Base-by-base conservation (phyloP, 1,140 invertebrate genomes). In the Diprion similis region DNA sequence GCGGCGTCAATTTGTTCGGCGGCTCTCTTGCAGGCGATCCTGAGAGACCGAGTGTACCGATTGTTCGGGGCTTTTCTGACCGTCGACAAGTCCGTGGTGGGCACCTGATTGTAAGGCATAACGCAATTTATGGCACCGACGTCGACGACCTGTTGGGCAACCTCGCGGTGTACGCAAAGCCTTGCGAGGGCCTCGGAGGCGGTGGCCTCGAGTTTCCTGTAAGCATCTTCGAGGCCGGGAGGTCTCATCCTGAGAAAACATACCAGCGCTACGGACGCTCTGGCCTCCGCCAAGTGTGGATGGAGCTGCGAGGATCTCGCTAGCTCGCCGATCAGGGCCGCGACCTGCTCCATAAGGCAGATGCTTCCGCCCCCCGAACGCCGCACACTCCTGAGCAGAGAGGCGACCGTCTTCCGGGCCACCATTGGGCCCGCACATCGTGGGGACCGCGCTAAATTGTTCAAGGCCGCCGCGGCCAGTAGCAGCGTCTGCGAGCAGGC, bases 161-260 rank as follows among this genome's bases (percentile, higher is more conserved):
- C 93, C 75, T 92, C 91, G 11, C 89, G 89, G 48, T 96, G 91
- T 46, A 92, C 91, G 77, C 94, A 95, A 51, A 98, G 87, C 78
- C 93, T 92, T 0, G 95, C 95, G 11, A 98, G 88, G 18, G 96
- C 95, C 66, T 96, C 95, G 1, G 95, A 93, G 0, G 95, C 92
- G 80, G 97, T 97, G 78, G 94, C 93, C 77, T 95, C 94, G n/a
- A 98, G 87, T 0, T 91, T 78, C 66, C 91, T 85, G 77, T 95
- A 94, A 19, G 93, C 92, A 10, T 95, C 92, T 46, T 92, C 90
- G 4, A 89, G 82, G 7, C 86, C 88, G 17, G 90, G 88, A n/a
- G 92, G 92, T 68, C 90, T 82, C 77, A 92, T 89, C 75, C 95
- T 91, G 13, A 96, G 86, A 81, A 97, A 96, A 79, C 91, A 92